Evolutionary conservation across 1,140 invertebrate genomes (phyloP), one percentile per base, ranked within the genome.

Genomic region (Papilio polyxenes): DNA sequence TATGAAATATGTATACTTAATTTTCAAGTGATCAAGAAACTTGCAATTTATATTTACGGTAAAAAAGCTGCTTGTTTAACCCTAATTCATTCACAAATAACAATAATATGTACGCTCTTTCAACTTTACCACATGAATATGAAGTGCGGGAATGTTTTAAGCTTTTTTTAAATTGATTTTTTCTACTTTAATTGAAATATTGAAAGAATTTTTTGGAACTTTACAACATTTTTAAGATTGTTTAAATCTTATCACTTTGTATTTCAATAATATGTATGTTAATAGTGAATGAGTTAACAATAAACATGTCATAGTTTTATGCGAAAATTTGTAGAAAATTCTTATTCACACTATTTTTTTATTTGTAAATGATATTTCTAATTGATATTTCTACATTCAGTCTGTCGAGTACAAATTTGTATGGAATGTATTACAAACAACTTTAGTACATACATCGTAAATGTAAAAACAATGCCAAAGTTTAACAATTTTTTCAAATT

Each of bases 361-460:
- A 44, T 86, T 82, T 86, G 84, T 86, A 87, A 86, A 87, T 85
- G 87, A 85, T 88, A 86, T 80, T 81, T 79, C 76, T 85, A 86
- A 88, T 83, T 74, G 80, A 87, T 88, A 88, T 80, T 81, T 83
- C 83, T 86, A 85, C 75, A 84, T 74, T 89, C 88, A 89, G 88
- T 89, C 87, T 85, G 83, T 86, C 83, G 84, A 75, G 79, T 81
- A 83, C 77, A 85, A 83, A 81, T 62, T 80, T 80, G 59, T 72
- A 83, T 88, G 88, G 88, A 89, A 89, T 89, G 88, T 88, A 82
- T 83, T 75, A 72, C 51, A 53, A 74, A 82, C 77, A 69, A 72
- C 69, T 59, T 80, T 77, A 75, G 56, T 59, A 83, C 62, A 69
- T n/a, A 76, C 20, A 75, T 74, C 40, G 65, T 23, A 49, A 44